These are phyloP conservation scores for Pantherophis guttatus DNA, from an alignment of 2,113 vertebrate species.

Conservation along the genomic window DNA sequence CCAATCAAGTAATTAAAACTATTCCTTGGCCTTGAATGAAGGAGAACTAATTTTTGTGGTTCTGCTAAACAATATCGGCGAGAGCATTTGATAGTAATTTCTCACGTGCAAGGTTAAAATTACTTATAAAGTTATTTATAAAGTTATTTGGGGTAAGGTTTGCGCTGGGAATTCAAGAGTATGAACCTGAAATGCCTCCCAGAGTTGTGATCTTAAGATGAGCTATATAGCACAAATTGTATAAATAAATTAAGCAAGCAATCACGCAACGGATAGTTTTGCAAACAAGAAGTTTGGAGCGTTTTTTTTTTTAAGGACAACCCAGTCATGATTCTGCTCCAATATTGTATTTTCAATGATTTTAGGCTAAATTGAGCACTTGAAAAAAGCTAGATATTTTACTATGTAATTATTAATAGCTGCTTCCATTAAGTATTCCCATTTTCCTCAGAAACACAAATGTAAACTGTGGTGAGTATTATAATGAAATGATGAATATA, in stretches of 20 bases:
- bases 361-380: background rate
- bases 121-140: background rate
- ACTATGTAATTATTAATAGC: background rate
- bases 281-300: background rate
- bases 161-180: slow-evolving; percentile 26
- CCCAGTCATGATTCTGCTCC: background rate
- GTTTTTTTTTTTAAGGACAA: background rate
- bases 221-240: background rate
- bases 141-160: background rate
- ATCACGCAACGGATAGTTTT: background rate
- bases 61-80: slow-evolving; percentile 26
- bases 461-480: background rate
- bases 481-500: background rate
- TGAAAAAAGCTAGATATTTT: background rate
- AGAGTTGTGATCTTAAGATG: background rate
- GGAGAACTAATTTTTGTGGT: slow-evolving; percentile 32
- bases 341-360: background rate
- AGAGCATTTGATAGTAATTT: slow-evolving; percentile 45
- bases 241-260: background rate
- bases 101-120: slow-evolving; percentile 59
- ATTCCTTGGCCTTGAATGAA: slow-evolving; percentile 26
- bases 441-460: background rate
- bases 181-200: slow-evolving; percentile 34
- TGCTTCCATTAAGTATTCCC: background rate
- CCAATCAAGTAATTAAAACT: slow-evolving; percentile 32